These are phyloP conservation scores for Chironomus striatipennis DNA, from an alignment of 1,140 invertebrate species.

Conservation along the genomic window DNA sequence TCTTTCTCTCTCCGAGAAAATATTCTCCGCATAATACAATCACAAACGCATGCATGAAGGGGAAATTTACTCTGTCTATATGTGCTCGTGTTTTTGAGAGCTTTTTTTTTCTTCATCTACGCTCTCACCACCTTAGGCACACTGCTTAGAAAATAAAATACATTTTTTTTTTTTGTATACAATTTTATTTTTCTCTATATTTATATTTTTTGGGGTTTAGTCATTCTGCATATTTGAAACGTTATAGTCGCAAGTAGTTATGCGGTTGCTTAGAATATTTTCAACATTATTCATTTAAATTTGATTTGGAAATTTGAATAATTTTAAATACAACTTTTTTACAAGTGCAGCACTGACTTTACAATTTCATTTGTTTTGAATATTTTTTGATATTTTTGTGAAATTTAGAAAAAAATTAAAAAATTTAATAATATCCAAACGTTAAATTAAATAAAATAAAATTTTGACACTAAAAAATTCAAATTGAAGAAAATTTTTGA, in stretches of 20 bases:
- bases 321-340: background rate
- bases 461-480: background rate
- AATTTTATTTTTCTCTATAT: background rate
- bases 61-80: background rate
- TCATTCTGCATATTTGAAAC: slow-evolving; percentile 20
- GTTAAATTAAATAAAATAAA: no score
- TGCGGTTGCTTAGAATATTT: background rate
- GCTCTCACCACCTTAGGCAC: background rate
- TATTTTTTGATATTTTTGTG: no score
- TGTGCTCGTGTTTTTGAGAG: background rate
- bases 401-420: no score
- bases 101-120: background rate
- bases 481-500: background rate
- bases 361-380: no score
- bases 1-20: background rate
- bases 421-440: no score
- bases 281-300: no score
- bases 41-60: background rate
- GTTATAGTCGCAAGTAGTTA: slow-evolving; percentile 1
- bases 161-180: background rate
- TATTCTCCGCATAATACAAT: background rate
- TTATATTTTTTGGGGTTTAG: slow-evolving; percentile 18
- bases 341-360: no score
- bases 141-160: background rate
- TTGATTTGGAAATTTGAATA: no score